Evolutionary conservation across 2,113 vertebrate genomes (phyloP).

Genomic region (Clinocottus analis): DNA sequence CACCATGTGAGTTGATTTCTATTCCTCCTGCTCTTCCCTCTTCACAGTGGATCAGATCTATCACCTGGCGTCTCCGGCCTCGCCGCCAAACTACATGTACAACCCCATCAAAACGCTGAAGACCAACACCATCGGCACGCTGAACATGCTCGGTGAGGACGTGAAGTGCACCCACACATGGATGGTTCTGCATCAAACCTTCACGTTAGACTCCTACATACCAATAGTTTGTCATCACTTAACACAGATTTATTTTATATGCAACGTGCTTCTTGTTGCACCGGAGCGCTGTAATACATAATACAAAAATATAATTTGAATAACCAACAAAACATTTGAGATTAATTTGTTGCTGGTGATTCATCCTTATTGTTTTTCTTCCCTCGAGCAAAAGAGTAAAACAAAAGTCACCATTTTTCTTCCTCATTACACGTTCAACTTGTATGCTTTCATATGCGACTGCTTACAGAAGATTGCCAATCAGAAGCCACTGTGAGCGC

Average conservation of each 20-base stretch:
- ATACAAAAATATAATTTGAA: neutral
- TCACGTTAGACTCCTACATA: neutral
- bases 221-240: neutral
- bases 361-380: neutral
- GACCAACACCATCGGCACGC: conserved; percentile 97
- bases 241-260: neutral
- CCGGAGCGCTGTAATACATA: neutral
- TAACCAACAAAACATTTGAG: neutral
- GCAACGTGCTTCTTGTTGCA: neutral
- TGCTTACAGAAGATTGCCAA: neutral
- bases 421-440: neutral
- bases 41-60: conserved; percentile 97
- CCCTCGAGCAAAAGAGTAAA: neutral
- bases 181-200: neutral
- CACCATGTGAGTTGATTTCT: neutral
- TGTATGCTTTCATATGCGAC: neutral
- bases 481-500: no score
- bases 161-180: neutral
- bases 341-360: no score
- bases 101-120: conserved; percentile 99
- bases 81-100: conserved; percentile 99
- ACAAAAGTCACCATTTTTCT: neutral
- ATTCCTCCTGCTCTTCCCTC: conserved; percentile 9
- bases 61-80: conserved; percentile 97
- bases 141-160: conserved; percentile 97